Conservation (phyloP, 1,140 invertebrate species). For the Sycophila sp. region DNA sequence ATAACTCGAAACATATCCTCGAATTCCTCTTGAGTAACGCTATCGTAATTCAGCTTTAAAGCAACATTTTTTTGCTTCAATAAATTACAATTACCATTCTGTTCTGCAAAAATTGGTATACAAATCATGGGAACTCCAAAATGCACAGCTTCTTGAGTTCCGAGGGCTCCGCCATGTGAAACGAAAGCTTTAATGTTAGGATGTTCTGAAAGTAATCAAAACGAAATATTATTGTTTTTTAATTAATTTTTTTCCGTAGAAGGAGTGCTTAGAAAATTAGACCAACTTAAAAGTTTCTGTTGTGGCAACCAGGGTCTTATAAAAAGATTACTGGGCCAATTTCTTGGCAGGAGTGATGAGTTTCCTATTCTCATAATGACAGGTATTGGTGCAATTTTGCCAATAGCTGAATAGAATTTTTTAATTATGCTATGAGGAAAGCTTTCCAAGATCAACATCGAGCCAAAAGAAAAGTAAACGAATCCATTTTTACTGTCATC, state of each 20-base stretch:
- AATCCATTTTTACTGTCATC: constrained; percentile 74
- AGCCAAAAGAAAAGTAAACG: constrained; percentile 77
- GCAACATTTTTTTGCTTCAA: constrained; percentile 44
- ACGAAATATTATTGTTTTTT: neutral
- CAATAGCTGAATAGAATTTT: constrained; percentile 47
- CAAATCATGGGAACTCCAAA: constrained; percentile 76
- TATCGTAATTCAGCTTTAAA: constrained; percentile 51
- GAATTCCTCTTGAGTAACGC: constrained; percentile 54
- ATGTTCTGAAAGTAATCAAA: constrained; percentile 71
- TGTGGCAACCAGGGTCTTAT: constrained; percentile 74
- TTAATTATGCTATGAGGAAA: constrained; percentile 61
- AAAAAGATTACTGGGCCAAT: constrained; percentile 70
- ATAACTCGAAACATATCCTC: constrained; percentile 51
- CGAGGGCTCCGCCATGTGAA: constrained; percentile 77
- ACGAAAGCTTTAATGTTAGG: constrained; percentile 75
- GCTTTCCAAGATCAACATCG: constrained; percentile 69
- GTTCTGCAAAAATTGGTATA: constrained; percentile 76
- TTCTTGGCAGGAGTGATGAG: constrained; percentile 49
- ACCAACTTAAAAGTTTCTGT: constrained; percentile 60
- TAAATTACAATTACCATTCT: constrained; percentile 68
- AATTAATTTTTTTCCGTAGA: neutral
- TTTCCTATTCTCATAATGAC: constrained; percentile 50
- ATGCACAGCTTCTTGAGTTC: constrained; percentile 76
- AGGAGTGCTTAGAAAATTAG: neutral
- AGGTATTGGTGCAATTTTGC: constrained; percentile 50